Conservation (phyloP, 53 echinoderm and acorn worm genomes). For the Holothuria leucospilota region DNA sequence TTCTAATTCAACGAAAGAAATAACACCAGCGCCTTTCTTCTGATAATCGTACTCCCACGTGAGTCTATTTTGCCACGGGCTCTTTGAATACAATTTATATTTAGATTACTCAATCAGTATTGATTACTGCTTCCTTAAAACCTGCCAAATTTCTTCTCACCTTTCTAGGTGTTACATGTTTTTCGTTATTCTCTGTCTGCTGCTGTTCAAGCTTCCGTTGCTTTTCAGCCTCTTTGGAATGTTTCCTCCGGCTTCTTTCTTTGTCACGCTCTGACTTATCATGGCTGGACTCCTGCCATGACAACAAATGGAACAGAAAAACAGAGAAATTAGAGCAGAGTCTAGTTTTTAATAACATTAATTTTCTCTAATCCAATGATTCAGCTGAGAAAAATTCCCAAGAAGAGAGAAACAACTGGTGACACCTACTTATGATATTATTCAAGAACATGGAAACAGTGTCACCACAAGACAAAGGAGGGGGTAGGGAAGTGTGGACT, state of each 20-base stretch:
- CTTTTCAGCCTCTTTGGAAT: conserved; percentile 78
- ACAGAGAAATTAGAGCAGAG: too few relatives aligned
- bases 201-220: conserved; percentile 51
- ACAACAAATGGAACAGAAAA: background rate
- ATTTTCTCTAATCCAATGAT: too few relatives aligned
- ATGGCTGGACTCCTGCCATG: conserved; percentile 59
- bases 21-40: too few relatives aligned
- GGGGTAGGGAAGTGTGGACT: too few relatives aligned
- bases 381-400: too few relatives aligned
- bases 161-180: conserved; percentile 54
- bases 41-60: too few relatives aligned
- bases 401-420: too few relatives aligned
- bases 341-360: too few relatives aligned
- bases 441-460: too few relatives aligned
- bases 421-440: too few relatives aligned
- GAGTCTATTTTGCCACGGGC: background rate
- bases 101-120: background rate
- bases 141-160: conserved; percentile 22
- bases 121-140: background rate
- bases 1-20: too few relatives aligned
- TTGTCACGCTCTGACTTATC: conserved; percentile 73
- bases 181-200: conserved; percentile 51
- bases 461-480: too few relatives aligned
- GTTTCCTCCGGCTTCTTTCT: conserved; percentile 79
- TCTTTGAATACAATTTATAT: background rate